Evolutionary conservation across 1,140 invertebrate genomes (phyloP), one percentile per base, ranked within the genome.

Genomic region (Zaprionus taronus): DNA sequence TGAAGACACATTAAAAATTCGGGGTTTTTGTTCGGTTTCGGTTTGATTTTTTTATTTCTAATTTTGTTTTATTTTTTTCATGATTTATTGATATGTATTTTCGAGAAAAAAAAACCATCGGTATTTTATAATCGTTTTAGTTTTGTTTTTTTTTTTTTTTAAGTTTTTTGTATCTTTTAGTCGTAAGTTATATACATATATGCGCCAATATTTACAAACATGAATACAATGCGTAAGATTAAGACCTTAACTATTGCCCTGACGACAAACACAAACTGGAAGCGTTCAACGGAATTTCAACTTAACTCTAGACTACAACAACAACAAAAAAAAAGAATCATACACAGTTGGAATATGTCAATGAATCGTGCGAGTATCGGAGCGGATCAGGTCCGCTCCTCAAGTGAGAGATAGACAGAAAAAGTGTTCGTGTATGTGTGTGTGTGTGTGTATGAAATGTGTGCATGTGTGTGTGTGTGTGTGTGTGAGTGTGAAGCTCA

Each of bases 131-230:
- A 55, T 38, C 44, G 57, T 56, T 68, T 77, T 51, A 17, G 26
- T 68, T 73, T 65, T 11, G 22, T 15, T 47, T 64, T 63, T 49
- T 5, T 31, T 31, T 31, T 31, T 31, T 9, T 9, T n/a, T n/a
- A n/a, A 7, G 6, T 70, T 66, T 47, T 71, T 55, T 66, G 49
- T 62, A 51, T 71, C 56, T 60, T 53, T 62, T 44, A 72, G 51
- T 49, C 67, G 44, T 53, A 76, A 34, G 38, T 55, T 66, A 31
- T 41, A 12, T 36, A 66, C 51, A 66, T 58, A 47, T 65, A 55
- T 72, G 76, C 71, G 72, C 85, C 70, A 89, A 89, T 89, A 89
- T 89, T 79, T 89, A 89, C 85, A 89, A 90, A 82, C 79, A 89
- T 89, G 85, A 90, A 71, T 74, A 78, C 65, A 77, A 55, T 67